Evolutionary conservation across 2,888 invertebrate species (phyloP).

Genomic region (Drosophila suboccidentalis): DNA sequence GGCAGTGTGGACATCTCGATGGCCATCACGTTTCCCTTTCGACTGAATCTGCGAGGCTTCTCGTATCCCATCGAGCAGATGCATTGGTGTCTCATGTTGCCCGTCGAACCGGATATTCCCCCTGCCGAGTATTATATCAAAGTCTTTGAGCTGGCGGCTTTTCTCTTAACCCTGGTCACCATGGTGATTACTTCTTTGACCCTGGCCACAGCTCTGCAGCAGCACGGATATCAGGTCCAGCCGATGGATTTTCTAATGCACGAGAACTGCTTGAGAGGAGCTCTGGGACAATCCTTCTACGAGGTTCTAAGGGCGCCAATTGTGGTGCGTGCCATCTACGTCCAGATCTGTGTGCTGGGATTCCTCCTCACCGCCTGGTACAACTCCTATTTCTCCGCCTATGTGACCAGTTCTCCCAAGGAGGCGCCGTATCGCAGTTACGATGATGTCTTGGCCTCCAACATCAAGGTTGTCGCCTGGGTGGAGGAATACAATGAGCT

Average conservation of each 20-base stretch:
- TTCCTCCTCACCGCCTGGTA: constrained; percentile 80
- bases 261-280: constrained; percentile 78
- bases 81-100: constrained; percentile 78
- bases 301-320: constrained; percentile 67
- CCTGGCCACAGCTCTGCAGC: constrained; percentile 60
- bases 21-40: constrained; percentile 51
- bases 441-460: constrained; percentile 74
- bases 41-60: constrained; percentile 43
- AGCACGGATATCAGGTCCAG: constrained; percentile 59
- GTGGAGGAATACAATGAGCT: constrained; percentile 67
- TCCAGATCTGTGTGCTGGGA: constrained; percentile 79
- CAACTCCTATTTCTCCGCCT: constrained; percentile 81
- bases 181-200: constrained; percentile 66
- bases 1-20: constrained; percentile 73
- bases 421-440: constrained; percentile 55
- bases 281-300: constrained; percentile 77
- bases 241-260: constrained; percentile 70
- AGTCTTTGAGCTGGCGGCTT: constrained; percentile 71
- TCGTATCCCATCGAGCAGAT: constrained; percentile 75
- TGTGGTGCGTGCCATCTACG: constrained; percentile 71
- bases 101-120: constrained; percentile 77
- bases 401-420: constrained; percentile 78
- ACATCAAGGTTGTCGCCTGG: constrained; percentile 65
- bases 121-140: constrained; percentile 68
- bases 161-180: constrained; percentile 55